Base-by-base conservation (phyloP, 2,888 invertebrate species). In the Rhimphoctona megacephalus region DNA sequence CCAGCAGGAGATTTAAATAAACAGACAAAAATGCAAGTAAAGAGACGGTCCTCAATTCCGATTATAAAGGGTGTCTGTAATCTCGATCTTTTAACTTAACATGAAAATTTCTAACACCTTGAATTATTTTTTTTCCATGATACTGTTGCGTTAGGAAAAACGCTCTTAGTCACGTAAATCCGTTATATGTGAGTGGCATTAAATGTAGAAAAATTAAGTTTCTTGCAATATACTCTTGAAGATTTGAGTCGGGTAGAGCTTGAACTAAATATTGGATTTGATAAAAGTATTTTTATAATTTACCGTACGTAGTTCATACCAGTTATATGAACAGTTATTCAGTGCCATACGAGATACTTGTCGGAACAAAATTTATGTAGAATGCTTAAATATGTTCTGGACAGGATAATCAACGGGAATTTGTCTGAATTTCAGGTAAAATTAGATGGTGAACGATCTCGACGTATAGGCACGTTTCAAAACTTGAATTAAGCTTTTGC, bases 161-260 rank as follows among this genome's bases (percentile, higher is more conserved):
- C 61, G 61, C 17, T 30, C 30, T 61, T 61, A 30, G 61, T 61
- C 61, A 61, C 61, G 61, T 30, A 30, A 61, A 30, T 61, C 30
- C 61, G 6, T 61, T 30, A 3, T 14, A 30, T 30, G 30, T 30
- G 17, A 61, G 30, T 30, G 61, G 30, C 30, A 7, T 61, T 30
- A 61, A 61, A 25, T 61, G 14, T 30, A 17, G 4, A 22, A 14
- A 30, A 61, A 30, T 30, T 6, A 30, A 6, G 4, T 61, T 61
- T 30, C 11, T 30, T 14, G 25, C 30, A 30, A 57, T 14, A 14
- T 17, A 14, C 30, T 61, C 30, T 61, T 17, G 17, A 17, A 1
- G 25, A 57, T 57, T 57, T 14, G 14, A 17, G 61, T 5, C 17
- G 30, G 0, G 30, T 17, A 14, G 30, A 6, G 61, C 5, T 61